Percentiles rank a stretch among this genome's conserved stretches.
phyloP scores from a whole-genome alignment of 2,888 invertebrate species.

The Machimus rusticus region DNA sequence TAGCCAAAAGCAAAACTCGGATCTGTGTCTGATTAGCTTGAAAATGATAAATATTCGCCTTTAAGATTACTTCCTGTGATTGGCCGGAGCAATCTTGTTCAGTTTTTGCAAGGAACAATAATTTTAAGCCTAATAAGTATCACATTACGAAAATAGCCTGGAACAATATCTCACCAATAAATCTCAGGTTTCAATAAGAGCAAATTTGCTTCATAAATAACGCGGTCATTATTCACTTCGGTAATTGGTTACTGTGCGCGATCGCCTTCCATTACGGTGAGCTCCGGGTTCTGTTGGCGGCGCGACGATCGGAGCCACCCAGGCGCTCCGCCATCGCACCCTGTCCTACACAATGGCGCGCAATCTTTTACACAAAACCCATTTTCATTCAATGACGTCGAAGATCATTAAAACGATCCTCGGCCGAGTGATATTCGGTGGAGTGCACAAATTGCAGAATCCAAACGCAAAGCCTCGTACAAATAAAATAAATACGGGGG shows the following conservation, averaged over 20 bases:
- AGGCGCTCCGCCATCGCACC: background rate
- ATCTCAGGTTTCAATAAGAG: constrained; percentile 25
- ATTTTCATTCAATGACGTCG: constrained; percentile 6
- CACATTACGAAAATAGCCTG: constrained; percentile 16
- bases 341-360: constrained; percentile 28
- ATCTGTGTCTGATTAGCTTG: background rate
- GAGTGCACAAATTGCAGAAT: constrained; percentile 12
- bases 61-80: background rate
- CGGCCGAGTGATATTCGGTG: constrained; percentile 11
- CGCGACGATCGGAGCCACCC: constrained; percentile 19
- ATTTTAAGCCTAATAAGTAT: background rate
- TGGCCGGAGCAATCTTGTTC: too few relatives aligned
- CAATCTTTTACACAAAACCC: constrained; percentile 30
- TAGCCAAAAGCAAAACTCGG: background rate
- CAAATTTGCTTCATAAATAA: constrained; percentile 29
- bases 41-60: background rate
- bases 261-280: background rate
- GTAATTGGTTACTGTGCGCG: constrained; percentile 22
- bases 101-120: background rate
- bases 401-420: constrained; percentile 27
- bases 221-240: constrained; percentile 17
- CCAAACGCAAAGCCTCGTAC: background rate
- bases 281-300: background rate
- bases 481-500: background rate
- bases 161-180: constrained; percentile 36